Evolutionary conservation across 2,797 vertebrate species (phyloP).

Genomic region (Dendrocincla fuliginosa): DNA sequence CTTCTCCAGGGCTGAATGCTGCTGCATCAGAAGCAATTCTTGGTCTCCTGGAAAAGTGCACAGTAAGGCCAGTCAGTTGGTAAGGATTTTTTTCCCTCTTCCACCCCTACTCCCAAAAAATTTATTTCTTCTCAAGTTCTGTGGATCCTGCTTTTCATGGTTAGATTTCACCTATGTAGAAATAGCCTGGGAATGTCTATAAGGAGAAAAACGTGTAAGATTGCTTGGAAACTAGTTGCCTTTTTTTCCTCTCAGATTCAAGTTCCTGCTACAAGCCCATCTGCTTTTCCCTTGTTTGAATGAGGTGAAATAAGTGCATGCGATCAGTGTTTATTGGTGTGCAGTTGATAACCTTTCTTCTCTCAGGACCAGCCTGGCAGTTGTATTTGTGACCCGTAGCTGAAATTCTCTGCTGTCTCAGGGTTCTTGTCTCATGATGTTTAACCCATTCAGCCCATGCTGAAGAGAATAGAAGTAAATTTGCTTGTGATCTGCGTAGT

Average conservation of each 20-base stretch:
- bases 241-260: not conserved
- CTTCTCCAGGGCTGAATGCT: slow-evolving; percentile 10
- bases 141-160: not conserved
- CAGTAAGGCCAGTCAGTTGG: slow-evolving; percentile 46
- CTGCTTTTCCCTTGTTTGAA: not conserved
- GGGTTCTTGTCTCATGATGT: not conserved
- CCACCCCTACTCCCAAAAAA: not conserved
- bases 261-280: not conserved
- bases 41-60: slow-evolving; percentile 60
- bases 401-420: not conserved
- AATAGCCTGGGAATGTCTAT: not conserved
- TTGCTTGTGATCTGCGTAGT: not conserved
- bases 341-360: not conserved
- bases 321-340: rapidly evolving
- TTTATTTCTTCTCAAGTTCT: not conserved
- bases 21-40: slow-evolving; percentile 59
- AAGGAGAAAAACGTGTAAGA: not conserved
- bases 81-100: slow-evolving; percentile 39
- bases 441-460: not conserved
- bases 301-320: not conserved
- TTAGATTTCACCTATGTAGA: not conserved
- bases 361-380: not conserved
- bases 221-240: not conserved
- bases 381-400: not conserved
- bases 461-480: not conserved